A percentile compares a stretch with the other conserved stretches of the same genome.
phyloP scores from a whole-genome alignment of 1,140 invertebrate genomes.

The Drosophila bifasciata region DNA sequence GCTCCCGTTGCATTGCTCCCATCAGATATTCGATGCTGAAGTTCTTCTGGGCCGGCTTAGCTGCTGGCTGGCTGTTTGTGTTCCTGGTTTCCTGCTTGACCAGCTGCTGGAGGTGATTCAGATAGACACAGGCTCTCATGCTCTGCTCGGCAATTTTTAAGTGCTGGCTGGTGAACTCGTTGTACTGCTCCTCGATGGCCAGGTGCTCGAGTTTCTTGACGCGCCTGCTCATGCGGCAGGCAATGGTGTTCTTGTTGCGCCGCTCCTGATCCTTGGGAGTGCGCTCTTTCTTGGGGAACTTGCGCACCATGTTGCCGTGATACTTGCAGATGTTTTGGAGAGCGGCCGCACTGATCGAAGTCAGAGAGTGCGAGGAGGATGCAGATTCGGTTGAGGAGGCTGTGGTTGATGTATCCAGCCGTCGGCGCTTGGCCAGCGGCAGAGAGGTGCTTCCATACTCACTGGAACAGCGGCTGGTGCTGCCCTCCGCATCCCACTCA shows the following conservation, averaged over 20 bases:
- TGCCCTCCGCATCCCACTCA: conserved; percentile 24
- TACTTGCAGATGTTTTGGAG: conserved; percentile 74
- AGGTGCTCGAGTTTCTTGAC: conserved; percentile 74
- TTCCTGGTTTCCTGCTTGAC: conserved; percentile 21
- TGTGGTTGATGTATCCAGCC: conserved; percentile 40
- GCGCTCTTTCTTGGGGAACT: conserved; percentile 78
- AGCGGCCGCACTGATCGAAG: conserved; percentile 51
- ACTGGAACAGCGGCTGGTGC: conserved; percentile 46
- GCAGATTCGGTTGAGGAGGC: conserved; percentile 25
- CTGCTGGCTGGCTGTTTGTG: neutral
- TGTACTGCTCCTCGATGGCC: conserved; percentile 72
- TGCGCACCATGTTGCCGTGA: conserved; percentile 76
- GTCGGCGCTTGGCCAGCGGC: conserved; percentile 53
- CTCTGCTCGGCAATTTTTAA: conserved; percentile 63
- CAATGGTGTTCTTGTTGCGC: conserved; percentile 77
- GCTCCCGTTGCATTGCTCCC: conserved; percentile 38
- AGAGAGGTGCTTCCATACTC: conserved; percentile 23
- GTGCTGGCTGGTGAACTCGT: conserved; percentile 56
- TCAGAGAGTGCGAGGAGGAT: conserved; percentile 36
- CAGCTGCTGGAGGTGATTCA: conserved; percentile 58
- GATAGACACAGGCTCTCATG: conserved; percentile 61
- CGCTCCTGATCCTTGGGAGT: conserved; percentile 77
- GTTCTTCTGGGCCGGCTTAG: conserved; percentile 17
- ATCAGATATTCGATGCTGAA: conserved; percentile 70
- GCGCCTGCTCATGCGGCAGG: conserved; percentile 74